Conservation (phyloP, 2,113 vertebrate genomes). For the Bos taurus region ARS-UCD2.0 NC_037345.1:46016001-46016500, state of each 20-base stretch:
- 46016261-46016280: too few species aligned
- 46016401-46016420: neutral
- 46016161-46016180: neutral
- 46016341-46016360: neutral
- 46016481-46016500: conserved; percentile 77
- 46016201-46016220: neutral
- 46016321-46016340: neutral
- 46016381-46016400: neutral
- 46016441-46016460: conserved; percentile 66
- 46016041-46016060: conserved; percentile 88
- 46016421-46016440: neutral
- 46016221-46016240: rapidly evolving
- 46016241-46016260: neutral
- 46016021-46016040: conserved; percentile 86
- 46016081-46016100: conserved; percentile 85
- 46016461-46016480: conserved; percentile 81
- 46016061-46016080: conserved; percentile 86
- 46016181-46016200: neutral
- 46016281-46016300: rapidly evolving
- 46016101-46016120: conserved; percentile 93
- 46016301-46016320: neutral
- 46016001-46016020: conserved; percentile 90
- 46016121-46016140: neutral
- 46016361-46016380: neutral
- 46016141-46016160: neutral